Percentiles rank a stretch among this genome's conserved stretches.
Evolutionary conservation across 2,797 vertebrate species (phyloP).

Genomic region (Rhynchonycteris naso): DNA sequence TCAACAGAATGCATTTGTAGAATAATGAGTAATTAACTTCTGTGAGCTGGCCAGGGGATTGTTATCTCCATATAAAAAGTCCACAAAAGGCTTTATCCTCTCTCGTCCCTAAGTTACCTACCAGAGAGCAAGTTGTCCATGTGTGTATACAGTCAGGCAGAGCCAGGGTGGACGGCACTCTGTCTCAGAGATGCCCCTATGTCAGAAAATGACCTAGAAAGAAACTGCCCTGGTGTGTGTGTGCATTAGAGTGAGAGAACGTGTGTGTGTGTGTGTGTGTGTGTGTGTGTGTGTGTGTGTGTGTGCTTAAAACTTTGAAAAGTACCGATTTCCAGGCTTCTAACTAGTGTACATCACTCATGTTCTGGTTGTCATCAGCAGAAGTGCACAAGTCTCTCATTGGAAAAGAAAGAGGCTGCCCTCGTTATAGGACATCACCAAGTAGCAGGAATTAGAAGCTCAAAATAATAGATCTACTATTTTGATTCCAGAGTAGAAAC

Average conservation of each 20-base stretch:
- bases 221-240: not conserved
- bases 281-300: too few relatives aligned
- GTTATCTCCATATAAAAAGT: conserved; percentile 73
- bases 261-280: not conserved
- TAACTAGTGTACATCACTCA: conserved; percentile 64
- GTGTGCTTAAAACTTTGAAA: not conserved
- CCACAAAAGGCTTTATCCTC: conserved; percentile 62
- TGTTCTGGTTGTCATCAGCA: conserved; percentile 66
- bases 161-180: not conserved
- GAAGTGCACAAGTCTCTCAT: conserved; percentile 78
- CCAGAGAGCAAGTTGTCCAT: not conserved
- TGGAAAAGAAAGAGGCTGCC: conserved; percentile 27
- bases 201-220: conserved; percentile 36
- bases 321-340: conserved; percentile 7
- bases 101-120: not conserved
- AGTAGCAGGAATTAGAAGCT: conserved; percentile 66
- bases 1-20: conserved; percentile 78
- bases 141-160: not conserved
- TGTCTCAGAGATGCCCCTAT: not conserved
- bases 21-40: conserved; percentile 81
- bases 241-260: not conserved
- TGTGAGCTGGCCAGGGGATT: conserved; percentile 77
- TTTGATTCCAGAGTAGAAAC: conserved; percentile 6
- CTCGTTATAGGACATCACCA: conserved; percentile 52
- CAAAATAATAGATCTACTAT: conserved; percentile 51